Evolutionary conservation across 2,797 vertebrate genomes (phyloP).

Genomic region (Urosaurus nigricauda): DNA sequence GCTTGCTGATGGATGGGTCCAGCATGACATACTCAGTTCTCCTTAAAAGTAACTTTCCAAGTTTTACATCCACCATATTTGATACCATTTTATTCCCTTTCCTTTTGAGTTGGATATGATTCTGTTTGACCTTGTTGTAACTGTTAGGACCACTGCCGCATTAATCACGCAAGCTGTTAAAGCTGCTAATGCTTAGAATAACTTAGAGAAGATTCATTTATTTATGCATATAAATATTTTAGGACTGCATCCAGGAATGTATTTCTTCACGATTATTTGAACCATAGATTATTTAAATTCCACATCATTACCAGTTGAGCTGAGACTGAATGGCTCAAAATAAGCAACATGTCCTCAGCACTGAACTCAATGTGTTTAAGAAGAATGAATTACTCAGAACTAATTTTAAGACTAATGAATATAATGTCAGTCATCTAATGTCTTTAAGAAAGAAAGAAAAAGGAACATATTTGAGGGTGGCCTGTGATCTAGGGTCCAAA

Average conservation of each 20-base stretch:
- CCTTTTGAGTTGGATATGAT: not conserved
- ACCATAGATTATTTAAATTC: not conserved
- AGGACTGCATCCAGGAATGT: not conserved
- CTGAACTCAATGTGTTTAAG: no score
- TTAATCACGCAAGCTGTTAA: not conserved
- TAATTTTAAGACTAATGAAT: no score
- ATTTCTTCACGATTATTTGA: constrained; percentile 1
- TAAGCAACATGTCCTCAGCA: no score
- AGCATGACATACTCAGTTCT: no score
- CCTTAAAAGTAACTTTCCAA: no score
- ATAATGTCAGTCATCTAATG: not conserved
- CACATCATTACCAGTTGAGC: not conserved
- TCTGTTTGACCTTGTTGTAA: not conserved
- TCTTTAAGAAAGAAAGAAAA: not conserved
- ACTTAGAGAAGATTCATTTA: not conserved
- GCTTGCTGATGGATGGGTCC: no score
- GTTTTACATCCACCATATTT: not conserved
- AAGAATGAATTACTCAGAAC: no score
- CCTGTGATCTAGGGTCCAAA: no score
- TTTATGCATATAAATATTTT: constrained; percentile 26
- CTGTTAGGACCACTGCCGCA: not conserved
- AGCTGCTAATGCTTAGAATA: not conserved
- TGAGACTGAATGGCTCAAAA: not conserved
- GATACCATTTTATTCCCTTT: not conserved
- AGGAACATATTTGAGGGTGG: not conserved